Evolutionary conservation across 2,113 vertebrate genomes (phyloP), one percentile per base, ranked within the genome.

Genomic region (Hippotragus niger): DNA sequence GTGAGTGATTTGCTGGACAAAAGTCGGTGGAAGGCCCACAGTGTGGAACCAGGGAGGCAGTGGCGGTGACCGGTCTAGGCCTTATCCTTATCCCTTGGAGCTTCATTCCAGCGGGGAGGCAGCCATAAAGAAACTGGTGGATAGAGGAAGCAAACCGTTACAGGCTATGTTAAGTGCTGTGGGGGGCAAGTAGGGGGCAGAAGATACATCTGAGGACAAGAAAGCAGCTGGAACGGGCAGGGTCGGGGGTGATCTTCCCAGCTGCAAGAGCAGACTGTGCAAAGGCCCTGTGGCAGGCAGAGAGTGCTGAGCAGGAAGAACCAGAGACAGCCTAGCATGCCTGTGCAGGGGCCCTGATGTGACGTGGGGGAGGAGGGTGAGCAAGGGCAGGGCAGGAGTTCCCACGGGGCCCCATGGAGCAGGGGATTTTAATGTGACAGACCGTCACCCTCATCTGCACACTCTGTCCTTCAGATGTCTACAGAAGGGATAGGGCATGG

Each of bases 1-100:
- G 27, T 19, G 40, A 29, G 53, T 33, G 52, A 71, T 52, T 36
- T 52, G 36, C 55, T 74, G 57, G 83, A 64, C 57, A 53, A 2
- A n/a, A 53, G 9, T 13, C 4, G 11, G 7, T 29, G 58, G 50
- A 47, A 29, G 23, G 25, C 45, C 0, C 1, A 12, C 21, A 9
- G 67, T 11, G 16, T 12, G 3, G 60, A 88, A 57, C 17, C 16
- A 78, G 31, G 60, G 23, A 7, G 27, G 1, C 27, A 17, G 10
- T 14, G 1, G 8, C 4, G 6, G 58, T 57, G 47, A 55, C 52
- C n/a, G 5, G 29, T 10, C 2, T 14, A 58, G 78, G 29, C 62
- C n/a, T 40, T 12, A 6, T 29, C 47, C 33, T 53, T 45, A 47
- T 52, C 21, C 36, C 71, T 23, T 25, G 36, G 15, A 45, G 40